These are phyloP conservation scores for Actinia equina DNA, from an alignment of 64 coral and sea anemone genomes.

Conservation along the genomic window DNA sequence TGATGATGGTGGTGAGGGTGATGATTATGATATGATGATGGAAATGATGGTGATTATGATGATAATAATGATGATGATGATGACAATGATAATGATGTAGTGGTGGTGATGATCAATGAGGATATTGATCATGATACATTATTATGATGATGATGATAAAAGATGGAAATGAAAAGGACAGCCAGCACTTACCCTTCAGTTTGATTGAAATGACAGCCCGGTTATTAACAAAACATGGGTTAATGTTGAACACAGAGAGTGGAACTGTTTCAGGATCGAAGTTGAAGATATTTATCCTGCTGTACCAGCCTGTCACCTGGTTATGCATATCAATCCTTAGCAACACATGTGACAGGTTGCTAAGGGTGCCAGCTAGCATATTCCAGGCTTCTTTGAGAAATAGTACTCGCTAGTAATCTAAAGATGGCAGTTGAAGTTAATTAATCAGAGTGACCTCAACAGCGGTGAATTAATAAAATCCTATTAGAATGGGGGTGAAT, in stretches of 20 bases:
- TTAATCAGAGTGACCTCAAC: neutral
- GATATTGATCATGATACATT: too few species aligned
- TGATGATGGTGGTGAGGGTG: too few species aligned
- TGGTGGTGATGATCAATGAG: too few species aligned
- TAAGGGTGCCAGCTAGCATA: neutral
- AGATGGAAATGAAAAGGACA: too few species aligned
- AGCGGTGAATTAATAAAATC: neutral
- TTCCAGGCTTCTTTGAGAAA: constrained; percentile 44
- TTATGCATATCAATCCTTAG: neutral
- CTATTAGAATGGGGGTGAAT: too few species aligned
- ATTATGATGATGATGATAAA: too few species aligned
- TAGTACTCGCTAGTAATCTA: constrained; percentile 7
- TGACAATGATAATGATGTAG: too few species aligned
- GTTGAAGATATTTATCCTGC: constrained; percentile 16
- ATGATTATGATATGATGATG: too few species aligned
- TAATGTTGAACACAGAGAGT: constrained; percentile 26
- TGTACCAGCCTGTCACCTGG: neutral
- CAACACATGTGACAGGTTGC: constrained; percentile 29
- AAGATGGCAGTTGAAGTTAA: neutral
- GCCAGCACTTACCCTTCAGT: neutral
- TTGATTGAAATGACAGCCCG: neutral
- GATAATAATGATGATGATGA: too few species aligned
- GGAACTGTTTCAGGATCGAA: constrained; percentile 27
- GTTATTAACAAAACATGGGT: constrained; percentile 28
- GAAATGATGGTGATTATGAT: too few species aligned